A percentile compares a stretch with the other conserved stretches of the same genome.
Conservation (phyloP, 2,113 vertebrate species). For the Pygoscelis adeliae region DNA sequence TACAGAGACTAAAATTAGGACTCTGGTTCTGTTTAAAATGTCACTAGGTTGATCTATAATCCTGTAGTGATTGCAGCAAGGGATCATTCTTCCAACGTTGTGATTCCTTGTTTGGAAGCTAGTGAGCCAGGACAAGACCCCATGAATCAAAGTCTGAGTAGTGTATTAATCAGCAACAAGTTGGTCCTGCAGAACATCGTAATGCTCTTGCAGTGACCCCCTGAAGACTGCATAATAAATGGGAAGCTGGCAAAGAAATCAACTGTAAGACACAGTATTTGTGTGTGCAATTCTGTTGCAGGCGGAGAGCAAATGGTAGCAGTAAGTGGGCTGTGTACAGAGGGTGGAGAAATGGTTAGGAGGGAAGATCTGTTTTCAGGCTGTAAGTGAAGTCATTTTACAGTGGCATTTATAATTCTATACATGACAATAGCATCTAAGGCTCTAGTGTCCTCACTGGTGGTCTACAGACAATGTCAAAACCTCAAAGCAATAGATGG, state of each 20-base stretch:
- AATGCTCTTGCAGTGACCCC: neutral
- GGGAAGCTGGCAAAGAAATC: neutral
- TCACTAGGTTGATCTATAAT: constrained; percentile 34
- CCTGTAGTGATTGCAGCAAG: neutral
- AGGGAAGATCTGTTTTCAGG: neutral
- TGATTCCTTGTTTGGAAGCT: neutral
- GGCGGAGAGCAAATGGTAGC: neutral
- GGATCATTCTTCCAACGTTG: neutral
- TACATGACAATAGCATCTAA: neutral
- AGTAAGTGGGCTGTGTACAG: neutral
- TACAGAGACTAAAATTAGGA: constrained; percentile 53
- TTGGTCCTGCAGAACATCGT: neutral
- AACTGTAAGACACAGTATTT: neutral
- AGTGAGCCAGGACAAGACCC: neutral
- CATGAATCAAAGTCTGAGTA: neutral
- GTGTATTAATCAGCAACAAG: constrained; percentile 1
- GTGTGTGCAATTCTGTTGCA: neutral
- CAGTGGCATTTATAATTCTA: neutral
- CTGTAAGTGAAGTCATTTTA: neutral
- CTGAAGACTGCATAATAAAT: neutral
- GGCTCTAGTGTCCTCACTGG: neutral
- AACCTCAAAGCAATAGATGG: neutral
- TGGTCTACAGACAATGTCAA: neutral
- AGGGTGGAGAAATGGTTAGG: neutral
- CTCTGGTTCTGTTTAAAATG: constrained; percentile 35